Conservation (phyloP, 2,797 vertebrate species). For the Sylvia borin region DNA sequence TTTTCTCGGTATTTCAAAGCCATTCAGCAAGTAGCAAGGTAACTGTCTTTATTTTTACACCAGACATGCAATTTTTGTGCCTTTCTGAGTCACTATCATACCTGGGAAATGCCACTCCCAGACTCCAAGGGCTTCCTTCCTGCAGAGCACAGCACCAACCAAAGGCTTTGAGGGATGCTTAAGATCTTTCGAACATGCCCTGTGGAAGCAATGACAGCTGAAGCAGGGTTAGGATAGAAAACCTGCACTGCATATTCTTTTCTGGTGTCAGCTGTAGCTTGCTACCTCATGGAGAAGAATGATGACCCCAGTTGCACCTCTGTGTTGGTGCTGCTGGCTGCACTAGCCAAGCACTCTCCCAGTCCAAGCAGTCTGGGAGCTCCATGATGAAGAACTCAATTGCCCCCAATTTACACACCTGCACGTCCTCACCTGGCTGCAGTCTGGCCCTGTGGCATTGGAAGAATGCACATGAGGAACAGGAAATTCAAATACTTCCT, state of each 20-base stretch:
- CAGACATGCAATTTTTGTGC: not conserved
- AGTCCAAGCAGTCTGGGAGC: not conserved
- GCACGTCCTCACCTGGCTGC: not conserved
- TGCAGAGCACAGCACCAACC: not conserved
- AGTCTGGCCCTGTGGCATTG: not conserved
- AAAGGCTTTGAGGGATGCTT: not conserved
- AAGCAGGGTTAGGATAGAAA: not conserved
- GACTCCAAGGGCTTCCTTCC: not conserved
- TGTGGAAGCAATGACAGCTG: not conserved
- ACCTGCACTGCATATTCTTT: not conserved
- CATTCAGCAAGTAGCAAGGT: not conserved
- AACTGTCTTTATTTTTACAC: not conserved
- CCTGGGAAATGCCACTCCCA: not conserved
- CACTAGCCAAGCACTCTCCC: not conserved
- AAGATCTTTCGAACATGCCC: not conserved
- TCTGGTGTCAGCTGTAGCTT: not conserved
- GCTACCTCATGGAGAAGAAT: not conserved
- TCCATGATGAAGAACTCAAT: not conserved
- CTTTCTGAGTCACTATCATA: not conserved
- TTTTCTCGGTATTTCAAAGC: constrained; percentile 34
- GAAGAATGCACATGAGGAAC: not conserved
- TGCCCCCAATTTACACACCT: not conserved
- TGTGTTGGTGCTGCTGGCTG: not conserved
- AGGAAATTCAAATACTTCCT: constrained; percentile 5
- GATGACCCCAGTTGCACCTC: not conserved